A percentile compares a stretch with the other conserved stretches of the same genome.
phyloP scores from a whole-genome alignment of 2,888 invertebrate species.

The Tromatobia lineatoria region DNA sequence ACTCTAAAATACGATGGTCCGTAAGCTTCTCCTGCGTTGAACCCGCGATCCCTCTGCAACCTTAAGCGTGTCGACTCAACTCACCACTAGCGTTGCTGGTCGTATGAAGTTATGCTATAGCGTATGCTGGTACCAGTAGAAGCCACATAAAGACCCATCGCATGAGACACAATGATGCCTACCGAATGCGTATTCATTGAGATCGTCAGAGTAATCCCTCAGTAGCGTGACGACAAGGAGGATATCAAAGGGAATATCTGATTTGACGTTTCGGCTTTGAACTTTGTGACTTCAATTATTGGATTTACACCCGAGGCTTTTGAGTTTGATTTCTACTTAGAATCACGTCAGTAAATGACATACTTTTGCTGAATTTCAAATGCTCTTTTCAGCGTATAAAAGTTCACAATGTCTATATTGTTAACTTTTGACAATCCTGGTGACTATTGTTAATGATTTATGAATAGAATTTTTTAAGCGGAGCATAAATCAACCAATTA shows the following conservation, averaged over 20 bases:
- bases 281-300: no score
- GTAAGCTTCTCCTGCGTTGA: slow-evolving; percentile 29
- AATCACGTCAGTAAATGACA: no score
- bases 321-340: no score
- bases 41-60: slow-evolving; percentile 26
- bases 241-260: neutral
- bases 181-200: neutral
- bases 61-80: slow-evolving; percentile 4
- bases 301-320: no score
- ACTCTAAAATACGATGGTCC: slow-evolving; percentile 65
- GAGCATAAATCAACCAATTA: no score
- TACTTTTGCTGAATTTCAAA: no score
- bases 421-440: no score
- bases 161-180: neutral
- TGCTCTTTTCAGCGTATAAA: no score
- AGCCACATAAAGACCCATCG: neutral
- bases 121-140: neutral
- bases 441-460: no score
- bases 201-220: neutral
- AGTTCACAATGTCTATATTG: no score
- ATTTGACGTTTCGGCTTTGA: neutral
- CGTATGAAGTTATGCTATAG: neutral
- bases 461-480: no score
- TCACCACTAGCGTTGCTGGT: neutral
- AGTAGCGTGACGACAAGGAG: neutral